These are phyloP conservation scores for Halcyon badia DNA, from an alignment of 2,797 vertebrate genomes.

Conservation along the genomic window DNA sequence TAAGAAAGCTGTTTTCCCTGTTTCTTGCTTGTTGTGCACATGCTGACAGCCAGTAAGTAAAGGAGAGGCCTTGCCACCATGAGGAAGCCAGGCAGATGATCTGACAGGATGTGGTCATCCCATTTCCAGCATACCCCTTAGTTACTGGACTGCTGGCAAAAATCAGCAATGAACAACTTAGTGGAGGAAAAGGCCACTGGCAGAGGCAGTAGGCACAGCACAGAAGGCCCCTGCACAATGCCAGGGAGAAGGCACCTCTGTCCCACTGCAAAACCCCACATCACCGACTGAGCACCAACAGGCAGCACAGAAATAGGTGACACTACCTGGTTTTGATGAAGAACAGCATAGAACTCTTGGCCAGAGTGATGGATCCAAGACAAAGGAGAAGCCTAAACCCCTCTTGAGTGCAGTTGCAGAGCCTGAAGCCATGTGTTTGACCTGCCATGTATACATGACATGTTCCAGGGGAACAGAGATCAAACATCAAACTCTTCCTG, in stretches of 20 bases:
- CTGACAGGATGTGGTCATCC: neutral
- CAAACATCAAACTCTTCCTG: neutral
- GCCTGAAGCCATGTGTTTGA: neutral
- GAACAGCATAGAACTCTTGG: neutral
- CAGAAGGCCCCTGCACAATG: accelerated
- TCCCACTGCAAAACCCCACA: neutral
- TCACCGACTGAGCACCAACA: neutral
- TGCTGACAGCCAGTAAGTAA: neutral
- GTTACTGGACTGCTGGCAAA: neutral
- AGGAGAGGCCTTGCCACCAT: neutral
- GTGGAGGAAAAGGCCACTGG: neutral
- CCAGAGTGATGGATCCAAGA: neutral
- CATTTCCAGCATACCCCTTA: neutral
- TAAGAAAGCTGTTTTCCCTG: neutral
- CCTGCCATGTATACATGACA: neutral
- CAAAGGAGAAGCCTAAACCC: neutral
- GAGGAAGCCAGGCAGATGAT: neutral
- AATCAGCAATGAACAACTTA: neutral
- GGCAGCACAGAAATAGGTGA: neutral
- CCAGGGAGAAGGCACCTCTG: accelerated
- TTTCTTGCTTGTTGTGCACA: neutral
- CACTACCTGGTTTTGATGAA: neutral
- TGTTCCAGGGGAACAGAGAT: neutral
- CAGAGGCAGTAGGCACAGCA: neutral
- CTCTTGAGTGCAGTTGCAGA: accelerated